Base-by-base conservation (phyloP, 2,888 invertebrate species). In the Lepetodrilus schrolli region DNA sequence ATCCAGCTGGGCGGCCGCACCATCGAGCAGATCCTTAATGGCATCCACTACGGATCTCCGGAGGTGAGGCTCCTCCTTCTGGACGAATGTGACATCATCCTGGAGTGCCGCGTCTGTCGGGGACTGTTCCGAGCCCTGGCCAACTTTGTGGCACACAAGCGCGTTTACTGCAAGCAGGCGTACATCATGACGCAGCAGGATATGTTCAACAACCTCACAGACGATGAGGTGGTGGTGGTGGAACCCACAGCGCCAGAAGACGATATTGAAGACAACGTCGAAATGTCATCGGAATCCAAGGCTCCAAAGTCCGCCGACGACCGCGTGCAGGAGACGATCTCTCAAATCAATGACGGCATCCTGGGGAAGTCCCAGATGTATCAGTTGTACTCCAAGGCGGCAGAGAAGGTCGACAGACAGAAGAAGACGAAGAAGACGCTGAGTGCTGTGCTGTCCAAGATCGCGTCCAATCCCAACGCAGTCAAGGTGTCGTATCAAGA, bases 81-180 rank as follows among this genome's bases (percentile, higher is more conserved):
- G 37, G 93, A 94, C 86, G 97, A 97, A 92, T 96, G 96, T 92
- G 95, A 96, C 89, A 91, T 96, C 74, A 93, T 97, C 84, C 95
- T 95, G 91, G 97, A 97, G 91, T 97, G 97, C 91, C 94, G 94
- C 90, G 93, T 95, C 21, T 97, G 97, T 88, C 93, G 94, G 38
- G 95, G 94, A 86, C 92, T 97, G 86, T 97, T 96, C 89, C 93
- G 97, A 82, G 95, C 95, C 88, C 91, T 97, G 79, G 94, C 94
- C 17, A 96, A 97, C 91, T 96, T 96, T 87, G 93, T 97, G 82
- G 94, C 95, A 38, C 97, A 97, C 90, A 97, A 97, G 91, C 93
- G 96, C 75, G 93, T 94, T 47, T 97, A 95, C 89, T 97, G 97
- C 87, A 92, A 82, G 48, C 82, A 87, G 21, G 72, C 79, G 5